Base-by-base conservation (phyloP, 2,888 invertebrate genomes). In the Cepaea hortensis region DNA sequence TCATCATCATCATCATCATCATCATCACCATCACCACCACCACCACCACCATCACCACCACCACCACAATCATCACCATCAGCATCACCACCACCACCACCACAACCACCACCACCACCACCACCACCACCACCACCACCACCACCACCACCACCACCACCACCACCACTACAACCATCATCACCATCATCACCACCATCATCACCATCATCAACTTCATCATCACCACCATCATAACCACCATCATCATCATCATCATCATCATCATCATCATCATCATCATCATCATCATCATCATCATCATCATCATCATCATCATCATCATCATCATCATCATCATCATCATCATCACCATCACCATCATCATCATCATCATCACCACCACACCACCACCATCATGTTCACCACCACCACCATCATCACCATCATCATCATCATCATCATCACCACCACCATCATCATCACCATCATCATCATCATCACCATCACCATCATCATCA, bases 261-360 rank as follows among this genome's bases (percentile, higher is more conserved):
- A 68, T 7, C 83, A 68, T 73, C 83, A 68, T 73, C 83, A 68
- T 55, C 83, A 68, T 73, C 83, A 68, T n/a, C 83, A 62, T 73
- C 83, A 68, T 68, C 81, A 61, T 46, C 81, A 61, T 68, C 23
- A 61, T 46, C 81, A 65, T 18, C 68, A 65, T 20, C 35, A 35
- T 1, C 35, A 35, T 1, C 35, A 35, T 1, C 35, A 35, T 1
- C 35, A 35, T 1, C 35, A 35, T 1, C 35, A 35, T 1, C 35
- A 35, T 1, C 35, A 35, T 1, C 35, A 35, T 1, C 35, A 35
- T 1, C 35, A 35, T 1, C 35, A 35, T 1, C 35, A 35, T 1
- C 73, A 68, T 7, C 83, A 68, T 73, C 83, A 68, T 73, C 83
- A 68, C 6, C 83, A 68, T n/a, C 83, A 62, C 7, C 83, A 68